These are phyloP conservation scores for Sebastes taczanowskii DNA, from an alignment of 2,797 vertebrate species.

Conservation along the genomic window DNA sequence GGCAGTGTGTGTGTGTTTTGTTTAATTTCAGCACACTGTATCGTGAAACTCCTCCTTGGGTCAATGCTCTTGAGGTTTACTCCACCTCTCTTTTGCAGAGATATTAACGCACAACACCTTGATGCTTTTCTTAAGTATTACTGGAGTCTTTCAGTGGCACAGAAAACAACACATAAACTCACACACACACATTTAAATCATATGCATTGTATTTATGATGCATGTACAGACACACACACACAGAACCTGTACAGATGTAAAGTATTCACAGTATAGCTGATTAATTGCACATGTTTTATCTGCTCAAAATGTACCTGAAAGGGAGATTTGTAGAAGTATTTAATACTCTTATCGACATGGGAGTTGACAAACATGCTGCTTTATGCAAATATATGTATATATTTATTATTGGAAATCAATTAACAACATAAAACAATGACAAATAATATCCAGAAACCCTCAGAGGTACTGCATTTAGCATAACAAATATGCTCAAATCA, in stretches of 20 bases:
- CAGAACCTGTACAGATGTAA: too few species aligned
- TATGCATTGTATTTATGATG: neutral
- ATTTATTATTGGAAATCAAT: too few species aligned
- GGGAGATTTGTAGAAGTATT: too few species aligned
- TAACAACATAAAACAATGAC: too few species aligned
- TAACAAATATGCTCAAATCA: too few species aligned
- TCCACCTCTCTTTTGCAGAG: constrained; percentile 8
- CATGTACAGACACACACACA: neutral
- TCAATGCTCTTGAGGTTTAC: neutral
- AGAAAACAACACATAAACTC: neutral
- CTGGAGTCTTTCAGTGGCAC: neutral
- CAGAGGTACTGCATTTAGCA: too few species aligned
- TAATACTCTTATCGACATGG: too few species aligned
- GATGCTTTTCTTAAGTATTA: neutral
- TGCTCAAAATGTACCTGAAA: too few species aligned
- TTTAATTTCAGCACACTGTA: constrained; percentile 1
- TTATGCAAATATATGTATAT: too few species aligned
- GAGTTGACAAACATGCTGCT: too few species aligned
- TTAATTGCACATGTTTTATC: rapidly evolving
- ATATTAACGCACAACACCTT: neutral
- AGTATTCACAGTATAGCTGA: neutral
- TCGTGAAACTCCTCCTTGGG: neutral
- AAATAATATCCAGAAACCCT: too few species aligned
- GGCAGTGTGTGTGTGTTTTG: neutral
- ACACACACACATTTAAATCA: neutral